Evolutionary conservation across 35 echinoderm and acorn worm species (phyloP), one percentile per base, ranked within the genome.

Genomic region (Lytechinus variegatus): DNA sequence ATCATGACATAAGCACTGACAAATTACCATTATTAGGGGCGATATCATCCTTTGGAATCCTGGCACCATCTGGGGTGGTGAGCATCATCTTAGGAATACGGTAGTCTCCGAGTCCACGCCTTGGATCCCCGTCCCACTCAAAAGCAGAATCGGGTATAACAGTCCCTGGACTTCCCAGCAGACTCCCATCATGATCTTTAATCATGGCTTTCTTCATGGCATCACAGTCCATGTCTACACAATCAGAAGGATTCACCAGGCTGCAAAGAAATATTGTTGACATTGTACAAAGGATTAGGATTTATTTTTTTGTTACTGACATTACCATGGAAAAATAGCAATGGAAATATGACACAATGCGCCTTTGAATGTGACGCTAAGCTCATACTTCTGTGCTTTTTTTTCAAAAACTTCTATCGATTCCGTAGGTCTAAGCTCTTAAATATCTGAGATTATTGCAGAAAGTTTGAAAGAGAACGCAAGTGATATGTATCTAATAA

Each of bases 211-310:
- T 99, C 93, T 97, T 97, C 92, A 66, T 94, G 6, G 52, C 97
- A 92, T 99, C 98, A 87, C 98, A 99, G 60, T 97, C 96, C 98
- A 99, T 99, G 95, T 99, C 98, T 14, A 99, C 98, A 95, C 98
- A 99, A 94, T 99, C 98, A 54, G 97, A 88, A 13, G 98, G 98
- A 90, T 97, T 99, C 66, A 97, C 98, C 54, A 27, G 95, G 10
- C 98, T 99, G 88, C 52, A 54, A 12, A 11, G 52, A 58, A 58
- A 44, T 44, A 1, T 0, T 44, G 33, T 44, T 44, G 33, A 44
- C 33, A 44, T 1, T 44, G 33, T 44, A 44, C 33, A 44, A 44
- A 44, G 33, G 33, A 44, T 44, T 44, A 44, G 33, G 33, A 44
- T 44, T 44, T 44, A 44, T 1, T 44, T 44, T 44, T 44, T 44